phyloP scores from a whole-genome alignment of 2,888 invertebrate genomes.

The Clistopyga incitator region DNA sequence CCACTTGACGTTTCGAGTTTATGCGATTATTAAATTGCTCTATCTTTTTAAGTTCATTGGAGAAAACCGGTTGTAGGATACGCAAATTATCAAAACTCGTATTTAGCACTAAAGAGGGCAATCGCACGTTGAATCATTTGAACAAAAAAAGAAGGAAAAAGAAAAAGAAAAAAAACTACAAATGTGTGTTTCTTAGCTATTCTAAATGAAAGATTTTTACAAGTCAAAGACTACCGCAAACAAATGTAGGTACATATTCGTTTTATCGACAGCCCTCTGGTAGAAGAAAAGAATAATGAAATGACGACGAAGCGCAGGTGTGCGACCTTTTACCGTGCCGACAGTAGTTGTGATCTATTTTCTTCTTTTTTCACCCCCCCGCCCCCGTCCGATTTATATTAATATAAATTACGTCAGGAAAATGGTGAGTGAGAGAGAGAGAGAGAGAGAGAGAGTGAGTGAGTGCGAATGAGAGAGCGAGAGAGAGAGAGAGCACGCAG shows the following conservation, averaged over 20 bases:
- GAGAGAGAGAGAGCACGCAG: slow-evolving; percentile 45
- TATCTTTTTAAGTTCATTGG: slow-evolving; percentile 32
- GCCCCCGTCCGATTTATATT: slow-evolving; percentile 47
- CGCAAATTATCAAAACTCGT: slow-evolving; percentile 29
- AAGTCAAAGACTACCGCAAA: slow-evolving; percentile 61
- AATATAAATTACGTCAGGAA: slow-evolving; percentile 42
- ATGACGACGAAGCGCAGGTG: slow-evolving; percentile 40
- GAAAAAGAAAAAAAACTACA: slow-evolving; percentile 24
- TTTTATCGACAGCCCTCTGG: slow-evolving; percentile 51
- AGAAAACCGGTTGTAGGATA: slow-evolving; percentile 54
- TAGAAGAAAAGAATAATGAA: slow-evolving; percentile 40
- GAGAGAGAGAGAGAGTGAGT: slow-evolving; percentile 23
- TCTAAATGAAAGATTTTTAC: slow-evolving; percentile 54
- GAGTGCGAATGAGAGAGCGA: slow-evolving; percentile 14
- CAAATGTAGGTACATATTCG: slow-evolving; percentile 58
- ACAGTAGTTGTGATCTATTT: slow-evolving; percentile 54
- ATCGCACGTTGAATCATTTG: slow-evolving; percentile 53
- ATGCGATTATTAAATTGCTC: slow-evolving; percentile 16
- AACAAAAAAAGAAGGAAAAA: too few relatives aligned
- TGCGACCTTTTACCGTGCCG: slow-evolving; percentile 48
- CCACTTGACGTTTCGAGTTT: slow-evolving; percentile 28
- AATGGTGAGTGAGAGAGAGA: slow-evolving; percentile 12
- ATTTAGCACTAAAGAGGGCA: slow-evolving; percentile 1
- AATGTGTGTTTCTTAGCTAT: slow-evolving; percentile 54
- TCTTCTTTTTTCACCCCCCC: slow-evolving; percentile 48